Base-by-base conservation (phyloP, 2,113 vertebrate genomes). In the Myrmecobius fasciatus region DNA sequence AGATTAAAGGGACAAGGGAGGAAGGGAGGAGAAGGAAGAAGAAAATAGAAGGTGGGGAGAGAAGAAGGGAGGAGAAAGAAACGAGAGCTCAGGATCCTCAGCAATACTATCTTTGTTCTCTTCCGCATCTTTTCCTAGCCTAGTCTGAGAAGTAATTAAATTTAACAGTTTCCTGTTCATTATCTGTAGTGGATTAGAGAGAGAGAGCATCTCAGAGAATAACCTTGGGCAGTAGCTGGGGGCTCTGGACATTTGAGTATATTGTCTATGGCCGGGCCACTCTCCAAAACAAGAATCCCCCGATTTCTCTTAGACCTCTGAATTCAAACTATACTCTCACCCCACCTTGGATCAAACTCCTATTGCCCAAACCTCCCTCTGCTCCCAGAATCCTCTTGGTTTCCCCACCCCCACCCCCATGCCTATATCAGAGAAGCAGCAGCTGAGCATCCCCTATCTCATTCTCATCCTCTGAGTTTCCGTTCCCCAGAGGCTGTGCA, bases 401-500 rank as follows among this genome's bases (percentile, higher is more conserved):
- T 56, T 47, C 91, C 26, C 90, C 36, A 51, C 90, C 93, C 47
- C 95, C 93, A 53, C 43, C 93, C 89, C 9, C 25, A 11, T 49
- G 52, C 89, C 52, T 25, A 22, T 98, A 97, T 96, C 94, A 52
- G 48, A 89, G 93, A 51, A 0, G 89, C 97, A 96, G 97, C 95
- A 90, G 92, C 97, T 93, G 75, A 97, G 92, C 96, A 93, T 98
- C 97, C 97, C 67, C 60, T 2, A 92, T 98, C 97, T 98, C 97
- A 96, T 96, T 98, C 95, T 94, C 96, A 97, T 97, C 97, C 97
- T 97, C 96, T 95, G 96, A 97, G 96, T 97, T 98, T 98, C 97
- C 97, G 97, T 97, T 97, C 97, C 97, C 97, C 96, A 96, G 96
- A 98, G 97, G 97, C 96, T 95, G 95, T 97, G 97, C 97, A 97